Base-by-base conservation (phyloP, 2,888 invertebrate genomes). In the Oligia strigilis region DNA sequence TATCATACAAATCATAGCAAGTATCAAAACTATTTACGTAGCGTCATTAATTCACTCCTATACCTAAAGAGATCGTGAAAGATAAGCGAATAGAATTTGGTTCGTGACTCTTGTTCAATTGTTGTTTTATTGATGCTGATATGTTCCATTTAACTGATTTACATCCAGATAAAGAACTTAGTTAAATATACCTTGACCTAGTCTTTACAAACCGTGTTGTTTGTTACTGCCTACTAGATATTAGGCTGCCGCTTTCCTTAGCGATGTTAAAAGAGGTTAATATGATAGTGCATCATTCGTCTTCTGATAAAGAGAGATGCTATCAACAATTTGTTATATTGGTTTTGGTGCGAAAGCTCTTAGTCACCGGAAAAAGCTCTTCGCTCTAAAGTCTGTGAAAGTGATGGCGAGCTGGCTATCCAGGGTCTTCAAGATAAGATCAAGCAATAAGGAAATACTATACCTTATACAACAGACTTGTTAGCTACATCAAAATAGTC, bases 51-150 rank as follows among this genome's bases (percentile, higher is more conserved):
- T 81, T 81, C 76, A 40, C 60, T 66, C 62, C 11, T 85, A 75
- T 75, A 29, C 29, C 29, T 29, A 36, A 62, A 73, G 70, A 86
- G 86, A 87, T 85, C 72, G 76, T 82, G 76, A 82, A 78, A 78
- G 88, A 85, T 88, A 85, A 85, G 67, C 78, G 65, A 74, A 86
- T 81, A 79, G 72, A 79, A 86, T 83, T 75, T 79, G 36, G 66
- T 81, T 87, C 88, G 86, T 87, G 88, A 88, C 88, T 76, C 67
- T 64, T 64, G 40, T 55, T 76, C 55, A 67, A 87, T 84, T 85
- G 87, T 84, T 84, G 64, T 84, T 19, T 75, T 77, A 81, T 87
- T 87, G 87, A 85, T 75, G 81, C 81, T 82, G 49, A 70, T 74
- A 75, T 77, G 76, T 76, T 84, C 52, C 70, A 87, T 81, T 84